Percentiles rank a stretch among this genome's conserved stretches.
phyloP scores from a whole-genome alignment of 2,888 invertebrate species.

The Frankliniella intonsa region DNA sequence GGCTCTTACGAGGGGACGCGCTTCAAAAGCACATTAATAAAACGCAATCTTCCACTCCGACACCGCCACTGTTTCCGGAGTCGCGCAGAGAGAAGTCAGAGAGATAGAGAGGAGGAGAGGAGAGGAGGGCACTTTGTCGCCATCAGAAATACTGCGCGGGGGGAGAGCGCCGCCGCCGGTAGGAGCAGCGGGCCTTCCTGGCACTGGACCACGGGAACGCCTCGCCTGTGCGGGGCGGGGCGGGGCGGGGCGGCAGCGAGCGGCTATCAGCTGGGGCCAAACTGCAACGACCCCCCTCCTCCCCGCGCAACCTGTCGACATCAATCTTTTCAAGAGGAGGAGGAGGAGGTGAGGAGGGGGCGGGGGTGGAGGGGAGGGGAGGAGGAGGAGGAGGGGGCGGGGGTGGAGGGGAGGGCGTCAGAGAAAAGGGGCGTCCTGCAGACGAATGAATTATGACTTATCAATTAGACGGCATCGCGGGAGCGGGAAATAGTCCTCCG shows the following conservation, averaged over 20 bases:
- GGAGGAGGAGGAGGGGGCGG: not conserved
- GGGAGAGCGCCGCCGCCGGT: not conserved
- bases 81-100: not conserved
- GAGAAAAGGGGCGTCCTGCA: not conserved
- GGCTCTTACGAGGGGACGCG: too few species aligned
- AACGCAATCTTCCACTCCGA: too few species aligned
- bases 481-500: not conserved
- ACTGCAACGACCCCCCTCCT: not conserved
- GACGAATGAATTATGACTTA: constrained; percentile 19
- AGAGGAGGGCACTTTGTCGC: not conserved
- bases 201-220: not conserved
- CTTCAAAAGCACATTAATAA: too few species aligned
- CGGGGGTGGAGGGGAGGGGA: not conserved
- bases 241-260: not conserved
- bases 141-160: not conserved
- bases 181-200: not conserved
- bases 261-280: not conserved
- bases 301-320: not conserved
- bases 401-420: not conserved
- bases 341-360: not conserved
- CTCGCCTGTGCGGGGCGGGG: too few species aligned
- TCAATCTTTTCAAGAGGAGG: not conserved
- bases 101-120: not conserved
- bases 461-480: not conserved
- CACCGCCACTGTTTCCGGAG: not conserved